A percentile compares a stretch with the other conserved stretches of the same genome.
Evolutionary conservation across 2,113 vertebrate species (phyloP).

Genomic region (Heterochromis multidens): DNA sequence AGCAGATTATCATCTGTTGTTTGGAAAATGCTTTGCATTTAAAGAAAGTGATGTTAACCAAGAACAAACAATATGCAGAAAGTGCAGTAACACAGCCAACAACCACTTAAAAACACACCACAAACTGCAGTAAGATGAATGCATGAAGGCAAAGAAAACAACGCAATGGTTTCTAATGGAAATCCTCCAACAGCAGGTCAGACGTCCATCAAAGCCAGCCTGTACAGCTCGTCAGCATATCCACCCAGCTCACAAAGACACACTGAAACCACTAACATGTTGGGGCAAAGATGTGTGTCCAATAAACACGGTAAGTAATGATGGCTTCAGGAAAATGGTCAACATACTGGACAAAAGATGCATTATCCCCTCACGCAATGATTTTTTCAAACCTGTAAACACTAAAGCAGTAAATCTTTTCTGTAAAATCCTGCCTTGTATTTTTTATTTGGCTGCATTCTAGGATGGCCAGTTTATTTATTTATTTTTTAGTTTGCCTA

Average conservation of each 20-base stretch:
- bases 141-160: neutral
- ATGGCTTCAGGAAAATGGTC: neutral
- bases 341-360: neutral
- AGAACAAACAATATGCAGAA: neutral
- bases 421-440: neutral
- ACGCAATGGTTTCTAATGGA: neutral
- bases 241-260: neutral
- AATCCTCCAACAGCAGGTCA: neutral
- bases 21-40: neutral
- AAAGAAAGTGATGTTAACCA: neutral
- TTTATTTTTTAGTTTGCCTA: neutral
- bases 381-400: neutral
- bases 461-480: neutral
- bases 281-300: neutral
- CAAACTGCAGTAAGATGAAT: neutral
- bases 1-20: neutral
- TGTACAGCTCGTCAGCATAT: neutral
- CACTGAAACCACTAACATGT: neutral
- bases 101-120: neutral
- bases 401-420: neutral
- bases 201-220: neutral
- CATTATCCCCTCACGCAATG: neutral
- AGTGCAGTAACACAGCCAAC: neutral
- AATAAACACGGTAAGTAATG: neutral
- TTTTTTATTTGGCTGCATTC: neutral